A percentile compares a stretch with the other conserved stretches of the same genome.
Conservation (phyloP, 2,797 vertebrate genomes). For the Myiotriccus ornatus region DNA sequence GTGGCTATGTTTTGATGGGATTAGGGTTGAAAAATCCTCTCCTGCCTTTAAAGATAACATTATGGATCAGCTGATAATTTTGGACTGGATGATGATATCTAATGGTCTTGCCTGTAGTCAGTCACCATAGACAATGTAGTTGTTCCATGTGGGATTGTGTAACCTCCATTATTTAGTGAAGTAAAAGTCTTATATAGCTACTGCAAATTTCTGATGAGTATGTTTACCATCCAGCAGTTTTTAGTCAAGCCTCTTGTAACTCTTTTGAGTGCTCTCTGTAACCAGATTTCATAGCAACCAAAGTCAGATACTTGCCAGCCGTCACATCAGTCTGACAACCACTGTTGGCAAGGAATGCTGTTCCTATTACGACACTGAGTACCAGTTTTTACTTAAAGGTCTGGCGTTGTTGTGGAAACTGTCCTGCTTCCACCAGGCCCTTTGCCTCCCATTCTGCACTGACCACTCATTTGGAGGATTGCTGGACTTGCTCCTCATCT, state of each 20-base stretch:
- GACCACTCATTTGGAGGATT: not conserved
- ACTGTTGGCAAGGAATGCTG: not conserved
- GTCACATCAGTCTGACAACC: not conserved
- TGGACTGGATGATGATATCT: not conserved
- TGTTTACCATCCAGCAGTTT: not conserved
- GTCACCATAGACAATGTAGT: not conserved
- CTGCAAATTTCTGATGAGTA: not conserved
- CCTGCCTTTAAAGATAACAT: not conserved
- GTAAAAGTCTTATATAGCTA: not conserved
- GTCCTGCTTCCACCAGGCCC: not conserved
- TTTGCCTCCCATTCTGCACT: not conserved
- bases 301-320: not conserved
- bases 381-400: not conserved
- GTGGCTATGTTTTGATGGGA: not conserved
- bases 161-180: not conserved
- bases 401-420: not conserved
- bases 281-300: constrained; percentile 1
- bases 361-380: not conserved
- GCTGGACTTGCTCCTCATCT: not conserved
- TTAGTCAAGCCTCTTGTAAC: not conserved
- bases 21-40: not conserved
- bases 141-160: not conserved
- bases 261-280: not conserved
- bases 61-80: not conserved
- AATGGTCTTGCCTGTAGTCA: not conserved